A percentile compares a stretch with the other conserved stretches of the same genome.
Evolutionary conservation across 2,797 vertebrate genomes (phyloP).

Genomic region (Eidolon dupreanum): DNA sequence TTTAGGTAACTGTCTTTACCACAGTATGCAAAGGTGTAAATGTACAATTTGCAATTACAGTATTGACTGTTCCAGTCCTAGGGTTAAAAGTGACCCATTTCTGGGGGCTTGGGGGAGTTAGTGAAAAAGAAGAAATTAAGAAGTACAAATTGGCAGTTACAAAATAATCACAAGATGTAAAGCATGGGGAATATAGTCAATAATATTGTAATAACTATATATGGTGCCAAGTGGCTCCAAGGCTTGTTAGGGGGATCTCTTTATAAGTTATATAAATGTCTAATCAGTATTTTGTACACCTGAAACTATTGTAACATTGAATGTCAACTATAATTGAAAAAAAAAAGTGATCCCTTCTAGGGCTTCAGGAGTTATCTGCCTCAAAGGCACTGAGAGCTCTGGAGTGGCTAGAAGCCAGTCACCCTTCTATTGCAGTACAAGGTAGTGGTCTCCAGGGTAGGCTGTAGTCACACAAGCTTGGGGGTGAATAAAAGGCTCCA

Average conservation of each 20-base stretch:
- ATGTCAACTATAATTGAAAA: too few species aligned
- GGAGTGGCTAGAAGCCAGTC: neutral
- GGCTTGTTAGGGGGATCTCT: too few species aligned
- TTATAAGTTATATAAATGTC: too few species aligned
- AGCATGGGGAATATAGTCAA: too few species aligned
- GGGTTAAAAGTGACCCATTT: neutral
- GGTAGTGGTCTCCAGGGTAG: rapidly evolving
- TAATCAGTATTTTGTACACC: too few species aligned
- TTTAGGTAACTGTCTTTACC: neutral
- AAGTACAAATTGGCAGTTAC: too few species aligned
- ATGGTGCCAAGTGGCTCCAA: too few species aligned
- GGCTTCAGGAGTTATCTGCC: neutral
- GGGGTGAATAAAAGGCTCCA: neutral
- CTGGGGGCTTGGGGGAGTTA: too few species aligned
- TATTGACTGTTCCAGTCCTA: neutral
- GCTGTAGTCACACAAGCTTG: neutral
- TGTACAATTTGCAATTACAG: rapidly evolving
- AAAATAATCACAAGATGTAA: too few species aligned
- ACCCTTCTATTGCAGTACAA: neutral
- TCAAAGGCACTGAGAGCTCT: neutral
- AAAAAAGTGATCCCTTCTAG: neutral
- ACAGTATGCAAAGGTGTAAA: rapidly evolving
- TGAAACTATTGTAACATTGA: too few species aligned
- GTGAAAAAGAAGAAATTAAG: too few species aligned
- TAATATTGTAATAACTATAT: too few species aligned